Base-by-base conservation (phyloP, 2,888 invertebrate genomes). In the Drosophila picticornis region DNA sequence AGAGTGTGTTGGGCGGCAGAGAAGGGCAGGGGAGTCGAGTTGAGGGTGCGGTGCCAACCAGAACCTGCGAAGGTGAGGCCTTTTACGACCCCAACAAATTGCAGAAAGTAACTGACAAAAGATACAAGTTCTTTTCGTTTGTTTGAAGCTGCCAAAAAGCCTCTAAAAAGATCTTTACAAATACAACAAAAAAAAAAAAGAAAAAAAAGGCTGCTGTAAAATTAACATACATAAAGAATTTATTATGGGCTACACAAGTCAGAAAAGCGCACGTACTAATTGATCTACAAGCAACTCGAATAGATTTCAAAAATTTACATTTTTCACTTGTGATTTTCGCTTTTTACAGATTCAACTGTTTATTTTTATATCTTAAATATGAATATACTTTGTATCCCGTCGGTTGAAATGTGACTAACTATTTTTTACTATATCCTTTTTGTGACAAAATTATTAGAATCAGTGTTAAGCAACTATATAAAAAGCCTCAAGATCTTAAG, bases 61-160 rank as follows among this genome's bases (percentile, higher is more conserved):
- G 63, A 61, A 74, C 65, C 71, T 69, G 67, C 71, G 59, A 72
- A 83, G 83, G 84, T 75, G 79, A 79, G 84, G 79, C 84, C 67
- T 75, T 76, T 84, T 72, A 84, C 83, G 89, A 80, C 74, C 89
- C 73, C 77, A 75, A 67, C 53, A 84, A 73, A 63, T 53, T 64
- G 72, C 59, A 61, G 31, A 29, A 69, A 69, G 22, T 43, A 62
- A 66, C 61, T 73, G 65, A 22, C 52, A 58, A 62, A 22, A 50
- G 36, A 61, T 70, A 56, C 25, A 56, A 38, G 64, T 68, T 62
- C 57, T 55, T 53, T 38, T 38, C 29, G 4, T 53, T 55, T 31
- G 11, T 4, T n/a, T 25, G n/a, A 10, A 38, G 40, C 25, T n/a
- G 6, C 25, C 38, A 16, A 46, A 46, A 34, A 34, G 51, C n/a